Percentiles rank a stretch among this genome's conserved stretches.
Evolutionary conservation across 2,797 vertebrate species (phyloP).

Genomic region (Onychomys torridus): DNA sequence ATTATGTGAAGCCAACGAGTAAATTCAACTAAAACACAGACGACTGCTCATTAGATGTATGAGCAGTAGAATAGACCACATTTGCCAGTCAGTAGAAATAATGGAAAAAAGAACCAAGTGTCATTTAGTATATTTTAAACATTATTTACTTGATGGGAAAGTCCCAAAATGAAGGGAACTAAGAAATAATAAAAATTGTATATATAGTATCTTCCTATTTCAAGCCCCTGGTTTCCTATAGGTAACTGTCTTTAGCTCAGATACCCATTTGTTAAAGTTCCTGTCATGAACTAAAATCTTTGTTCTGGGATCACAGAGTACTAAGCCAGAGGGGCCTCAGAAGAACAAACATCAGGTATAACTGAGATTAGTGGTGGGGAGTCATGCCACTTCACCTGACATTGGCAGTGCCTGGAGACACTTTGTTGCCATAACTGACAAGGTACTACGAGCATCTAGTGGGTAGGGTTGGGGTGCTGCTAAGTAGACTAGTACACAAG

Average conservation of each 20-base stretch:
- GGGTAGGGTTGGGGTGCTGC: neutral
- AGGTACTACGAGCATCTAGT: neutral
- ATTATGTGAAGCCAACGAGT: slow-evolving; percentile 62
- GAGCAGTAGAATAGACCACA: slow-evolving; percentile 33
- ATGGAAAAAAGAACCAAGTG: slow-evolving; percentile 53
- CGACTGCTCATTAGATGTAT: slow-evolving; percentile 52
- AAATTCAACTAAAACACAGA: slow-evolving; percentile 77
- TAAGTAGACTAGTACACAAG: neutral
- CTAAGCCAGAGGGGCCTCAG: neutral
- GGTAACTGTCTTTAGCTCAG: slow-evolving; percentile 48
- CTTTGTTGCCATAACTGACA: neutral
- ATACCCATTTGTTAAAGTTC: slow-evolving; percentile 40
- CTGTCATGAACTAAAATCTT: slow-evolving; percentile 31
- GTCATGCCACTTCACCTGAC: neutral
- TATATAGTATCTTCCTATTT: slow-evolving; percentile 55
- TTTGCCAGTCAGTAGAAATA: slow-evolving; percentile 53
- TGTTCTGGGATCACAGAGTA: slow-evolving; percentile 42
- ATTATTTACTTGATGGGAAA: slow-evolving; percentile 49
- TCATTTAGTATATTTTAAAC: slow-evolving; percentile 74
- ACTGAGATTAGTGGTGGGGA: neutral
- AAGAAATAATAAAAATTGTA: slow-evolving; percentile 64
- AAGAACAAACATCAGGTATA: neutral
- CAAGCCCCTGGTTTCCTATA: slow-evolving; percentile 44
- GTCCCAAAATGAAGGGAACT: slow-evolving; percentile 57
- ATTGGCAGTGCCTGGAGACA: slow-evolving; percentile 2